Evolutionary conservation across 1,140 invertebrate species (phyloP), one percentile per base, ranked within the genome.

Genomic region (Hormaphis cornu): DNA sequence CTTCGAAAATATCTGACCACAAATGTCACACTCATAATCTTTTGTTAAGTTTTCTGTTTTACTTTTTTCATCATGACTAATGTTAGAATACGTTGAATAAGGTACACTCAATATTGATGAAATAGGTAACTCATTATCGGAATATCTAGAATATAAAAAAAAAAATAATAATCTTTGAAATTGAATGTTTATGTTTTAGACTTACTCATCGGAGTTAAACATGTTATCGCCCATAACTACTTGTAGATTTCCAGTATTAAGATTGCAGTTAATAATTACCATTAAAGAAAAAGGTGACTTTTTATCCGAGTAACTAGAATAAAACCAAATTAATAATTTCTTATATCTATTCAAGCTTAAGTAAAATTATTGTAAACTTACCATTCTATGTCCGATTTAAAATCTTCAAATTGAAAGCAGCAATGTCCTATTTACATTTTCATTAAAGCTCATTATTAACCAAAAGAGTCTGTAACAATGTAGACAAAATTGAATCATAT

Each of bases 171-270:
- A 50, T 66, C 2, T 33, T 9, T 24, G 46, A 33, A 24, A 40
- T 40, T 35, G 0, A 35, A 40, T 20, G 50, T 66, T 7, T 35
- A n/a, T 16, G 12, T 16, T 18, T 63, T 35, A 22, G 50, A 35
- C 18, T 66, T 35, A 66, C 61, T 48, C 40, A 33, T 66, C 61
- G n/a, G 24, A 20, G 42, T 66, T 44, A 16, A 26, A 50, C 35
- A 16, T 1, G 14, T 3, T 48, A 33, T 33, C 28, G 37, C 35
- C 26, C 12, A 63, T 48, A 33, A 48, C 22, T 3, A 48, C 35
- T 9, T 24, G 5, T 33, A 20, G 42, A 12, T 20, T 22, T n/a
- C 35, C 35, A 33, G 14, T 18, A 56, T 16, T 35, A 7, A 5
- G 8, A 9, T 33, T n/a, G 20, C 10, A 16, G 28, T 37, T 22